These are phyloP conservation scores for Incurvaria masculella DNA, from an alignment of 2,888 invertebrate genomes.

Conservation along the genomic window DNA sequence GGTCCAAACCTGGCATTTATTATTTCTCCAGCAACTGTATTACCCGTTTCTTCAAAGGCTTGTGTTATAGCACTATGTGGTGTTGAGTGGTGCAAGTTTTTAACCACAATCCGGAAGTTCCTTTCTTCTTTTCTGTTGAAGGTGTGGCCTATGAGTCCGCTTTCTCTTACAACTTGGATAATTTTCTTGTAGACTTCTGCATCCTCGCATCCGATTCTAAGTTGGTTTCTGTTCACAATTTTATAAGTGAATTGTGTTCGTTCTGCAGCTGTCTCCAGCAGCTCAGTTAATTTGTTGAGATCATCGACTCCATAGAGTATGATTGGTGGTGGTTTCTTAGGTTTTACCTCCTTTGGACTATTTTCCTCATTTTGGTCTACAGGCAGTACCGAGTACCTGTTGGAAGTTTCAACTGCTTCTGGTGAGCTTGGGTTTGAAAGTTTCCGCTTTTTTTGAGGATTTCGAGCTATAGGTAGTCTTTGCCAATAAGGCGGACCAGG, in stretches of 20 bases:
- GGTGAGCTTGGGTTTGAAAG: neutral
- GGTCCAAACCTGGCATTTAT: constrained; percentile 1
- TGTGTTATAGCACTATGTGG: neutral
- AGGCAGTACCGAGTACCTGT: neutral
- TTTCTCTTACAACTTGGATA: neutral
- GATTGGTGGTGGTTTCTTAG: constrained; percentile 15
- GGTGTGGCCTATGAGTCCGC: neutral
- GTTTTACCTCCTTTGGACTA: neutral
- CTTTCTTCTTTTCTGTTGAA: neutral
- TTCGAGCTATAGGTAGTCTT: no score
- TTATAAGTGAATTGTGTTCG: neutral
- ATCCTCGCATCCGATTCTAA: neutral
- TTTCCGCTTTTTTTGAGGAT: neutral
- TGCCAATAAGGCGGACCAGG: no score
- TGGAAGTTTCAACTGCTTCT: neutral
- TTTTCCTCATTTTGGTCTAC: neutral
- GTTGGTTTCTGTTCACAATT: neutral
- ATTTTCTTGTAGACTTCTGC: neutral
- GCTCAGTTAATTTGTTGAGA: neutral
- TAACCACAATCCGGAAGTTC: constrained; percentile 7
- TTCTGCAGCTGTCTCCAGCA: neutral
- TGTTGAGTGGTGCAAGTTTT: constrained; percentile 10
- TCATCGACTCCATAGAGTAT: constrained; percentile 24
- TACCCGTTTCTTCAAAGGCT: neutral
- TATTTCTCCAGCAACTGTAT: constrained; percentile 1